These are phyloP conservation scores for Musca domestica DNA, from an alignment of 1,140 invertebrate genomes.

Conservation along the genomic window DNA sequence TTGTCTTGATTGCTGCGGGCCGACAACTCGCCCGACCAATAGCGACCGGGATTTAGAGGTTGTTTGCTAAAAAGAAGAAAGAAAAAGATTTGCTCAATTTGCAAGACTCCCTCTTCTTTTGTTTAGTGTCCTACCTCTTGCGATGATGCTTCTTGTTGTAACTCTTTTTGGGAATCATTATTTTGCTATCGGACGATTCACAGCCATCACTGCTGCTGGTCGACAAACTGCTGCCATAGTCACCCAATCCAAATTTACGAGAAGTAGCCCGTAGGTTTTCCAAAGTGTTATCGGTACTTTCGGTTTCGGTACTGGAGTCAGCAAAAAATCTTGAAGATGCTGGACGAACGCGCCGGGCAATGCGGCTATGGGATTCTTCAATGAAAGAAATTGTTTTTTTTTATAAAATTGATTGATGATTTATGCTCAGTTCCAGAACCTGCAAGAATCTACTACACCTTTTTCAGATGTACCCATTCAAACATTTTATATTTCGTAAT, in stretches of 20 bases:
- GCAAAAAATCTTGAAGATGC: constrained; percentile 32
- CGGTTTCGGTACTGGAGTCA: constrained; percentile 48
- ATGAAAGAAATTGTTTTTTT: neutral
- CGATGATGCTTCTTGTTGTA: constrained; percentile 27
- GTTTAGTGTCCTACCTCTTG: constrained; percentile 16
- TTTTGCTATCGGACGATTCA: constrained; percentile 41
- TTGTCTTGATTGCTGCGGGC: constrained; percentile 81
- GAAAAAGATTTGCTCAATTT: neutral
- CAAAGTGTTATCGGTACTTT: constrained; percentile 33
- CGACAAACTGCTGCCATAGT: constrained; percentile 26
- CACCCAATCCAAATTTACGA: neutral
- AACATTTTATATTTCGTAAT: too few relatives aligned
- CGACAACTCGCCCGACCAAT: constrained; percentile 71
- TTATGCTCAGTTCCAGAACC: too few relatives aligned
- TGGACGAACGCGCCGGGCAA: constrained; percentile 35
- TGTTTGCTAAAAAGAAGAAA: neutral
- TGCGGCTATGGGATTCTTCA: constrained; percentile 33
- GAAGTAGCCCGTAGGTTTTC: neutral
- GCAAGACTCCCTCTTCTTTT: neutral
- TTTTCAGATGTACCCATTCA: too few relatives aligned
- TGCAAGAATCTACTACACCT: too few relatives aligned
- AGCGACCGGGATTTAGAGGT: constrained; percentile 52
- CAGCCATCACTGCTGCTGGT: constrained; percentile 50
- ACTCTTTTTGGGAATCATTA: constrained; percentile 29
- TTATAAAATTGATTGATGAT: too few relatives aligned